Conservation (phyloP, 2,888 invertebrate species). For the Xestia rhomboidea region DNA sequence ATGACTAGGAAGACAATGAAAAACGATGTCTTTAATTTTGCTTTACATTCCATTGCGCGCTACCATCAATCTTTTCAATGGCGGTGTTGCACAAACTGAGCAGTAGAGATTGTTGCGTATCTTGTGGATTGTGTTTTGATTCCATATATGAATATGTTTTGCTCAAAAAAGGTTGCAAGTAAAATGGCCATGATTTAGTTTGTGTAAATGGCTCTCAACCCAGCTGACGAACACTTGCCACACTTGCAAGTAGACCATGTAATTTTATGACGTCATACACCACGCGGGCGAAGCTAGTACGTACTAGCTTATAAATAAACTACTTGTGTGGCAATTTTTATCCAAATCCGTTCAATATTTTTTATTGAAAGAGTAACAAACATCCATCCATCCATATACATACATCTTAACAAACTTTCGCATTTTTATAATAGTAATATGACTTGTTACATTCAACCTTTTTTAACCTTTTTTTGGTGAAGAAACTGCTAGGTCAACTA, state of each 20-base stretch:
- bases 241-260: neutral
- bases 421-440: neutral
- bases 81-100: conserved; percentile 43
- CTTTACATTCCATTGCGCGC: conserved; percentile 61
- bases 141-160: neutral
- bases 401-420: neutral
- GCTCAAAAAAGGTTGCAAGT: neutral
- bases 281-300: too few relatives aligned
- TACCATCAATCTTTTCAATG: conserved; percentile 56
- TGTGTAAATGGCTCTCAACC: too few relatives aligned
- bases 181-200: neutral
- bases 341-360: neutral
- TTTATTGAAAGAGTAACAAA: neutral
- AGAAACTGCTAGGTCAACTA: neutral
- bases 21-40: conserved; percentile 62
- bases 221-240: too few relatives aligned
- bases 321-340: neutral
- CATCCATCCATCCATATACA: neutral
- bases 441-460: neutral
- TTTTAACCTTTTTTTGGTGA: neutral
- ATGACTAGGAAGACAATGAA: conserved; percentile 60
- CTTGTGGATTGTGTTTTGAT: conserved; percentile 6
- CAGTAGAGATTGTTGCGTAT: conserved; percentile 32
- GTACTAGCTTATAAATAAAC: neutral
- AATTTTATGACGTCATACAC: neutral